Percentiles rank a stretch among this genome's conserved stretches.
Evolutionary conservation across 2,113 vertebrate species (phyloP).

Genomic region (Eurypyga helias): DNA sequence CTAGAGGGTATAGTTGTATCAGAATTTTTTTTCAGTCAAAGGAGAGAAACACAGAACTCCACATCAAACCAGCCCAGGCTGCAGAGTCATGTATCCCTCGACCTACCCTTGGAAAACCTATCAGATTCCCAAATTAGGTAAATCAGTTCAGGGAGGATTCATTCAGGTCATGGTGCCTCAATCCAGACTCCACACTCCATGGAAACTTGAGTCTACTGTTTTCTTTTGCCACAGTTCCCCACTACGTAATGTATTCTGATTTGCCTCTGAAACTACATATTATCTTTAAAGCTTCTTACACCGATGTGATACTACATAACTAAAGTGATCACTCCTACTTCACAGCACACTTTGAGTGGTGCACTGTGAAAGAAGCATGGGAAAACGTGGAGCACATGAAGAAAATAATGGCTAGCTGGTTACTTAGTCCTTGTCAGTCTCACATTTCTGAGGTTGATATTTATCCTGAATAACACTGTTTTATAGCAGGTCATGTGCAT

Average conservation of each 20-base stretch:
- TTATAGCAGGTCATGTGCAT: not conserved
- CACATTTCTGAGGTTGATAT: rapidly evolving
- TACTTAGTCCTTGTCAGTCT: not conserved
- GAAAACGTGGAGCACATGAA: rapidly evolving
- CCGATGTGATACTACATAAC: not conserved
- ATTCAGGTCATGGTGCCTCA: not conserved
- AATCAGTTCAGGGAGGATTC: not conserved
- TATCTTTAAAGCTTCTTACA: not conserved
- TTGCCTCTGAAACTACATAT: not conserved
- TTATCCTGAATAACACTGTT: not conserved
- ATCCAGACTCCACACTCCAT: not conserved
- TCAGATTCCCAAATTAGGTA: not conserved
- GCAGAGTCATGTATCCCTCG: not conserved
- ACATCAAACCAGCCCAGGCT: not conserved
- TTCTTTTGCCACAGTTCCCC: not conserved
- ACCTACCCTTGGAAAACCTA: not conserved
- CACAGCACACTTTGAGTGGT: not conserved
- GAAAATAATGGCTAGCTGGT: not conserved
- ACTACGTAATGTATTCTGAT: not conserved
- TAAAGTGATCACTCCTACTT: not conserved
- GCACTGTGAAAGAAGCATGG: too few species aligned
- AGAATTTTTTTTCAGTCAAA: not conserved
- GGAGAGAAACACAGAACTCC: not conserved
- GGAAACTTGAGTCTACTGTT: not conserved
- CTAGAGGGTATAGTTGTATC: not conserved